Evolutionary conservation across 1,140 invertebrate genomes (phyloP).

Genomic region (Trichomalopsis sarcophagae): DNA sequence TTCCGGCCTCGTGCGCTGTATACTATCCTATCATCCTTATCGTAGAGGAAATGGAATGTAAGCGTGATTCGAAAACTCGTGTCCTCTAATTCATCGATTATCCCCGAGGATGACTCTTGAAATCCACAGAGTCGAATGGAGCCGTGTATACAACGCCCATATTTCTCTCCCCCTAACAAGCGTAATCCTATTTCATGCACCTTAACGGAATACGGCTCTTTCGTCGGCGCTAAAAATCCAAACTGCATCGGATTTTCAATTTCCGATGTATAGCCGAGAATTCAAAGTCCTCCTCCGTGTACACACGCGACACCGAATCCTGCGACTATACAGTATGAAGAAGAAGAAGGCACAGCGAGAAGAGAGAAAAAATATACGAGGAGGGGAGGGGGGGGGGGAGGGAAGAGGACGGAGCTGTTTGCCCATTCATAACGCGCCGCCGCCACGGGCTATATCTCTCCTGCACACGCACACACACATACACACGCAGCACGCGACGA

Average conservation of each 20-base stretch:
- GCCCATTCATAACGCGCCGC: conserved; percentile 61
- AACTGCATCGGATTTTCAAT: conserved; percentile 10
- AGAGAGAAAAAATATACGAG: neutral
- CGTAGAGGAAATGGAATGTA: too few relatives aligned
- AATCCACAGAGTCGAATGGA: neutral
- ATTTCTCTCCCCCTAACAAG: neutral
- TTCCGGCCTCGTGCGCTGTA: neutral
- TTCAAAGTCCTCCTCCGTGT: neutral
- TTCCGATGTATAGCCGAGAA: neutral
- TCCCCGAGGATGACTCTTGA: neutral
- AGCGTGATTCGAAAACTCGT: too few relatives aligned
- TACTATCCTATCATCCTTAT: neutral
- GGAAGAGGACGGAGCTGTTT: conserved; percentile 38
- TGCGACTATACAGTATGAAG: neutral
- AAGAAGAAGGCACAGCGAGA: neutral
- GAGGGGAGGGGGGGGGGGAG: neutral
- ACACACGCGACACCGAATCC: neutral
- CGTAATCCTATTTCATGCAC: neutral
- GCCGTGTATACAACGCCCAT: neutral
- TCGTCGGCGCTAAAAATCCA: neutral
- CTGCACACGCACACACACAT: conserved; percentile 56
- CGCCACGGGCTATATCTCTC: conserved; percentile 33
- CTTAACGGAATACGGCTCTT: neutral
- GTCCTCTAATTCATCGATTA: neutral
- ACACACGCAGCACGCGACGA: conserved; percentile 49